Base-by-base conservation (phyloP, 2,888 invertebrate species). In the Emmelina monodactyla region DNA sequence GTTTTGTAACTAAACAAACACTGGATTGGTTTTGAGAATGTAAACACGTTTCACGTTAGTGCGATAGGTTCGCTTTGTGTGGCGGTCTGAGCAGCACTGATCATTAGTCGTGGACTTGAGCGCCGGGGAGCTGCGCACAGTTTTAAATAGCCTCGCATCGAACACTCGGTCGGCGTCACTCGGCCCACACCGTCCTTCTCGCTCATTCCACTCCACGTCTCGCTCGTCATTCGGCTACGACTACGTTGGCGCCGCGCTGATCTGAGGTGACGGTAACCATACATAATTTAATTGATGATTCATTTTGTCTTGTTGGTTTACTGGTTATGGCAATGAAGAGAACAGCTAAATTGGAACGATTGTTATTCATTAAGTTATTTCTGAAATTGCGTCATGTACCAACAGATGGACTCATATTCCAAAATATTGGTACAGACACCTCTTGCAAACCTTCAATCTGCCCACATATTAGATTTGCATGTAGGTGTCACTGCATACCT, bases 61-160 rank as follows among this genome's bases (percentile, higher is more conserved):
- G 67, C 52, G 6, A 3, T 25, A 25, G 25, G 12, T 62, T 66
- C 61, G 61, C 69, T 67, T 71, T 68, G 57, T 51, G 53, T 58
- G 66, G 71, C 57, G 67, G 75, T 63, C 79, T 69, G 63, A 68
- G 70, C 69, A 70, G 67, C 58, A 75, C 78, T 78, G 79, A 78
- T 79, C 78, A 76, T 76, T 75, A 75, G 70, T 63, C 52, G 69
- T 62, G 62, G 70, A 76, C 78, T 79, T 76, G 76, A 67, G 75
- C 76, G 70, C 70, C 63, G 64, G 71, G 76, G 72, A 67, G 73
- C 66, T 79, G 80, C 80, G 80, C 80, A 73, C 69, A 72, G 75
- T 80, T 80, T 80, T 80, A 80, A 80, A 80, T 80, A 80, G 80
- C 80, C 69, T 73, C 73, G 60, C 60, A 69, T 67, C 62, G 67